Evolutionary conservation across 2,797 vertebrate genomes (phyloP), one percentile per base, ranked within the genome.

Genomic region (Bradypodion pumilum): DNA sequence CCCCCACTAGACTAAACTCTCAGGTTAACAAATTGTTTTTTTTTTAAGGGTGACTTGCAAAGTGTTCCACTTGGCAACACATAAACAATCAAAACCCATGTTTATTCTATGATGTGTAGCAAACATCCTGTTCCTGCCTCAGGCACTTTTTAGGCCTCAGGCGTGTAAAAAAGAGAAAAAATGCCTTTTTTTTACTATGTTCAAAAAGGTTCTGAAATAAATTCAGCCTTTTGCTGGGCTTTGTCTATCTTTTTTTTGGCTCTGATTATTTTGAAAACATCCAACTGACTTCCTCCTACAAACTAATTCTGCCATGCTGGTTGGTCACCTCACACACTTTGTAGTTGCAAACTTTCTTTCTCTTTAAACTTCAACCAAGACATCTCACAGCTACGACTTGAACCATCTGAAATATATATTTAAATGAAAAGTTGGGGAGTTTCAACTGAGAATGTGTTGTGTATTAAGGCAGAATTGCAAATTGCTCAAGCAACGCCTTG

Each of bases 201-300:
- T 46, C 44, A 76, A 59, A 87, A 89, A 35, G 52, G 74, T 70
- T 85, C 49, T 25, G n/a, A 89, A 79, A 83, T 7, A 80, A 40
- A 78, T 80, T 78, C 52, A 75, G 9, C 65, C n/a, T 89, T 80
- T 76, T 4, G 12, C 66, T 0, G 0, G 40, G 40, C n/a, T 72
- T 56, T 77, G 37, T 12, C 23, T 62, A 15, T 12, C 1, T 0
- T 46, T 80, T 72, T 83, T 66, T 60, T 78, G 63, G 44, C 32
- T 87, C 83, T 59, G 56, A 68, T 62, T 82, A 74, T 21, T 1
- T 87, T 59, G 77, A 7, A 12, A 63, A 74, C 59, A 32, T 72
- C 16, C 16, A 5, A 65, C 46, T n/a, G 32, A 8, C 5, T 78
- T 46, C 56, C n/a, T 46, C 59, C 1, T 37, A 19, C 68, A 35